These are phyloP conservation scores for Tiliacea aurago DNA, from an alignment of 2,888 invertebrate genomes.

Conservation along the genomic window DNA sequence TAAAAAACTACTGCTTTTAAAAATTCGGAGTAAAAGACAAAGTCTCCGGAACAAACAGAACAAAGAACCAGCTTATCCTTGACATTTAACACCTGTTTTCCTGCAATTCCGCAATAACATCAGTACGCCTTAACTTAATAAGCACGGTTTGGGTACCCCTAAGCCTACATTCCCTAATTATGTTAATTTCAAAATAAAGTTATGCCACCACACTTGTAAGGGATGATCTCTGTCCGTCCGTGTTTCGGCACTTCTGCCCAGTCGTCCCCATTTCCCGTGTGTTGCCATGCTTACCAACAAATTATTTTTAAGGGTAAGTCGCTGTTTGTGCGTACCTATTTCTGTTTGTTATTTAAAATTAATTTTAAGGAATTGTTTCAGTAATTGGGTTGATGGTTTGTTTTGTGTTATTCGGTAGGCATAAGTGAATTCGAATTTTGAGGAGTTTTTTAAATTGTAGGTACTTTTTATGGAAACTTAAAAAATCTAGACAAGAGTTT, in stretches of 20 bases:
- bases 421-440: conserved; percentile 32
- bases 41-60: conserved; percentile 11
- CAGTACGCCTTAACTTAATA: conserved; percentile 71
- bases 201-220: conserved; percentile 84
- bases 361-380: conserved; percentile 30
- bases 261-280: conserved; percentile 72
- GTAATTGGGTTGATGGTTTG: conserved; percentile 34
- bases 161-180: conserved; percentile 83
- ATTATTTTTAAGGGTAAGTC: conserved; percentile 61
- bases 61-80: conserved; percentile 44
- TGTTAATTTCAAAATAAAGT: conserved; percentile 89
- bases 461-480: neutral
- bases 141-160: conserved; percentile 74
- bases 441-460: neutral
- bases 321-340: conserved; percentile 45
- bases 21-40: neutral
- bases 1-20: neutral
- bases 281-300: conserved; percentile 69
- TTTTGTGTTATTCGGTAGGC: conserved; percentile 6
- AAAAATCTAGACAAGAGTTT: neutral
- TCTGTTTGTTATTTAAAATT: conserved; percentile 48
- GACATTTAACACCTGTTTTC: conserved; percentile 79
- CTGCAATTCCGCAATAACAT: conserved; percentile 72
- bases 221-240: conserved; percentile 76
- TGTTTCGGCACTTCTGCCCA: conserved; percentile 76